Conservation (phyloP, 2,797 vertebrate species). For the Microctenopoma stevenorrisi region DNA sequence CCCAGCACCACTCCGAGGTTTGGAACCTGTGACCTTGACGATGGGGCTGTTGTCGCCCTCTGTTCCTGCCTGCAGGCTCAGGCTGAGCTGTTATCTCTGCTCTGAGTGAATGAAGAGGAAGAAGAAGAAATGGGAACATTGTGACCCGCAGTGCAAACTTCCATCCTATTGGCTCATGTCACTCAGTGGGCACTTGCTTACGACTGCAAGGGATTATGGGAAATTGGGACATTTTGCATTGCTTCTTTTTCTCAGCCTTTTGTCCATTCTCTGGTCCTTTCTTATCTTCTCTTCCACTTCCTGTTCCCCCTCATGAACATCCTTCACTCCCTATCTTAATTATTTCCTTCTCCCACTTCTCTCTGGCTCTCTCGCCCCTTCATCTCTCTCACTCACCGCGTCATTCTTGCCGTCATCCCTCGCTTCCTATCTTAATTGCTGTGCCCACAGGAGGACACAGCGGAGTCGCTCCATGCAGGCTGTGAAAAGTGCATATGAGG, state of each 20-base stretch:
- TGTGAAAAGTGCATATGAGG: conserved; percentile 27
- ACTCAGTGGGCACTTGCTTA: conserved; percentile 47
- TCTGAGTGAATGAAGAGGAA: conserved; percentile 18
- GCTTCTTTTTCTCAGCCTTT: conserved; percentile 10
- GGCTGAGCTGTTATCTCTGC: conserved; percentile 43
- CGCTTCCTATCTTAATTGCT: conserved; percentile 53
- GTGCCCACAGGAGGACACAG: conserved; percentile 43
- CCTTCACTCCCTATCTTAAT: conserved; percentile 31
- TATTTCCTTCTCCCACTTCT: conserved; percentile 26
- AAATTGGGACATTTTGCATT: conserved; percentile 53
- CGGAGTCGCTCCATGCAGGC: conserved; percentile 18
- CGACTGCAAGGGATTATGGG: conserved; percentile 66
- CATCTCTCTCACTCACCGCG: conserved; percentile 19
- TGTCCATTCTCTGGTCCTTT: background rate
- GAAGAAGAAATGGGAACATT: conserved; percentile 49
- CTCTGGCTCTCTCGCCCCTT: conserved; percentile 14
- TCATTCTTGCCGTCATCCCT: conserved; percentile 32
- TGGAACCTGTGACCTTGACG: conserved; percentile 53
- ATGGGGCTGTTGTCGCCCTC: conserved; percentile 39
- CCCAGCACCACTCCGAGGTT: conserved; percentile 17
- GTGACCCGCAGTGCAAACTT: conserved; percentile 42
- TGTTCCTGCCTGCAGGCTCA: conserved; percentile 38
- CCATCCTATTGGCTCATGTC: conserved; percentile 47
- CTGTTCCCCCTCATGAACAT: background rate
- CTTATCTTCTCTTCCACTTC: background rate